Percentiles rank a stretch among this genome's conserved stretches.
Evolutionary conservation across 2,113 vertebrate genomes (phyloP).

Genomic region (Pteruthius melanotis): DNA sequence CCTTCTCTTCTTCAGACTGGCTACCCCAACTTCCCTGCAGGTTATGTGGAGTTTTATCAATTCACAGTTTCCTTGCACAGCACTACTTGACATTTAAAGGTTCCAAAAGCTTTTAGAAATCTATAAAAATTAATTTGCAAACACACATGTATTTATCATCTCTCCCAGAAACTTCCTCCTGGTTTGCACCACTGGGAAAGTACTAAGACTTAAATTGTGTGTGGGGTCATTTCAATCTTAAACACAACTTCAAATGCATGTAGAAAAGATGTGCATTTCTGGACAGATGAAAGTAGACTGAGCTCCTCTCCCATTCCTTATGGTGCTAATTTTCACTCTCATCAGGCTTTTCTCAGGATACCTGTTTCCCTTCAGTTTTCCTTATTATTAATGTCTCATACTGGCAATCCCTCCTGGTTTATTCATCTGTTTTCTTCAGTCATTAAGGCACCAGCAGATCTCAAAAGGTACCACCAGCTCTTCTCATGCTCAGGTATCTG

Average conservation of each 20-base stretch:
- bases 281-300: not conserved
- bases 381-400: rapidly evolving
- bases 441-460: not conserved
- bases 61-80: not conserved
- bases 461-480: not conserved
- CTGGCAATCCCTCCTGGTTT: rapidly evolving
- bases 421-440: not conserved
- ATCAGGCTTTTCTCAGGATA: not conserved
- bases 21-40: not conserved
- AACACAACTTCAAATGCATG: not conserved
- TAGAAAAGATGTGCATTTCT: not conserved
- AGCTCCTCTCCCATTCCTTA: not conserved
- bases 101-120: not conserved
- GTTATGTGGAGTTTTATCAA: not conserved
- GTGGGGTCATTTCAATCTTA: not conserved
- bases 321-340: not conserved
- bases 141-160: not conserved
- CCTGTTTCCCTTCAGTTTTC: not conserved
- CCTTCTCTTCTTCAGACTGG: not conserved
- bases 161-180: not conserved
- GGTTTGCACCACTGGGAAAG: not conserved
- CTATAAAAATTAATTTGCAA: not conserved
- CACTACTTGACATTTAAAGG: not conserved
- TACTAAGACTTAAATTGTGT: not conserved
- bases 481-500: not conserved